Evolutionary conservation across 2,888 invertebrate species (phyloP).

Genomic region (Synanthedon tipuliformis): DNA sequence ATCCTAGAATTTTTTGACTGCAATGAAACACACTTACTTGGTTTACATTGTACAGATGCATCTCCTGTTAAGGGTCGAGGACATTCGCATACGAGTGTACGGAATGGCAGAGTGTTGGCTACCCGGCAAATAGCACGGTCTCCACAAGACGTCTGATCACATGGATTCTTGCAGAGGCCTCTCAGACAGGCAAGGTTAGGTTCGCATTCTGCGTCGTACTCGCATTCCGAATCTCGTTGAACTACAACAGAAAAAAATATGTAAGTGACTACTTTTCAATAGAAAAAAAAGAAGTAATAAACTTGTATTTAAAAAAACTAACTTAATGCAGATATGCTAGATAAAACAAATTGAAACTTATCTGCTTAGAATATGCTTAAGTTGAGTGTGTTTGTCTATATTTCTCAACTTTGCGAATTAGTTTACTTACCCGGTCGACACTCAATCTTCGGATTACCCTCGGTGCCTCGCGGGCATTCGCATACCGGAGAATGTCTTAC

Average conservation of each 20-base stretch:
- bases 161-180: conserved; percentile 84
- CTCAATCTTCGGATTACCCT: conserved; percentile 78
- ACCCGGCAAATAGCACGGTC: conserved; percentile 85
- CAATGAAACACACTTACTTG: conserved; percentile 70
- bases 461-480: conserved; percentile 84
- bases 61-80: conserved; percentile 86
- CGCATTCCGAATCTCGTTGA: conserved; percentile 72
- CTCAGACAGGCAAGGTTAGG: conserved; percentile 86
- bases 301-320: too few relatives aligned
- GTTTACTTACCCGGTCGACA: conserved; percentile 71
- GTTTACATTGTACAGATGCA: conserved; percentile 84
- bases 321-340: too few relatives aligned
- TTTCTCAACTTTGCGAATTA: background rate
- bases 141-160: conserved; percentile 83
- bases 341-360: too few relatives aligned
- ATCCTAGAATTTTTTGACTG: background rate
- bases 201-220: conserved; percentile 86
- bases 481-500: conserved; percentile 82
- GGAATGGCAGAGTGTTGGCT: conserved; percentile 85
- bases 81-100: conserved; percentile 90
- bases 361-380: background rate
- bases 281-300: too few relatives aligned
- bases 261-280: too few relatives aligned
- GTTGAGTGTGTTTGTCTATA: too few relatives aligned
- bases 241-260: background rate